Evolutionary conservation across 2,888 invertebrate species (phyloP), one percentile per base, ranked within the genome.

Genomic region (Heteromyza rotundicornis): DNA sequence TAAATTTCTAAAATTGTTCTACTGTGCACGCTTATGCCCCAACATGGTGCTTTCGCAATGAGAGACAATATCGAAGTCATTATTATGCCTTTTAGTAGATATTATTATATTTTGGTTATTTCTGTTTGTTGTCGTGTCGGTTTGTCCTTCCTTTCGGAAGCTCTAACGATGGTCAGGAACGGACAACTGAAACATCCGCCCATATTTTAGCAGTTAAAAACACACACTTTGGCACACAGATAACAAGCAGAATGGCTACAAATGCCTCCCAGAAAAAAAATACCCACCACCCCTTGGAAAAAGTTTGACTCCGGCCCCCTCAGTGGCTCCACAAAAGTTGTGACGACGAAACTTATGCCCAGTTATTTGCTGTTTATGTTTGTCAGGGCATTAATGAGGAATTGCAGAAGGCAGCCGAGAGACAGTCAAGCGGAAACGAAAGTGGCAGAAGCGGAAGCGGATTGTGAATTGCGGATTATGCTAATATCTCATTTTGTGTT

Each of bases 401-500:
- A 53, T 44, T 44, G 36, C 44, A 40, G 40, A 19, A 19, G 23
- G 23, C n/a, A 32, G 27, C 12, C 24, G 12, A 19, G 22, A 1
- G 57, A 36, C 20, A 24, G 24, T 1, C n/a, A n/a, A n/a, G n/a
- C n/a, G n/a, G n/a, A n/a, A n/a, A n/a, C 12, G 17, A 50, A 35
- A 52, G 27, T 20, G 17, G 40, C 40, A 40, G n/a, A 14, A 2
- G n/a, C 40, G n/a, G n/a, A n/a, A 40, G n/a, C n/a, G n/a, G n/a
- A 7, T 27, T 57, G 57, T 53, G 44, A 53, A 53, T 55, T 58
- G 49, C n/a, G 58, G 58, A 58, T 62, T 62, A 62, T 62, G 62
- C 58, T 62, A 62, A 62, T 62, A 62, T 58, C 58, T 58, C 62
- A 58, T 58, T 58, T 62, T 62, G 24, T 62, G n/a, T 58, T 32